These are phyloP conservation scores for Ascidia mentula DNA, from an alignment of 23 tunicate species.

Conservation along the genomic window DNA sequence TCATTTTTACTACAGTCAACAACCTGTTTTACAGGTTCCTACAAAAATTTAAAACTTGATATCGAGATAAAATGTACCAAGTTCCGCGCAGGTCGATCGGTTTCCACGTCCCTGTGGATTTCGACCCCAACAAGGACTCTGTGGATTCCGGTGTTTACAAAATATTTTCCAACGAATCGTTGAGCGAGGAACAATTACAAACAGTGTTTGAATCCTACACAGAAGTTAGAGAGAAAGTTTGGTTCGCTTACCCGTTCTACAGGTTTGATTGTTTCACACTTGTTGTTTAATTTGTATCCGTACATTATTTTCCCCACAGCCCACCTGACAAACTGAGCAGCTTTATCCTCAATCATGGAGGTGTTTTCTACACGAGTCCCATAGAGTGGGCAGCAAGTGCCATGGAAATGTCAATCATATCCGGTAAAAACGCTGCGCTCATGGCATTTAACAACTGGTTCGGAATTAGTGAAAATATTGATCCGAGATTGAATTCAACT, in stretches of 20 bases:
- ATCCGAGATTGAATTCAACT: not conserved
- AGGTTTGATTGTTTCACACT: constrained; percentile 29
- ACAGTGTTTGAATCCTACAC: constrained; percentile 45
- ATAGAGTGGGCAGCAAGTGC: constrained; percentile 91
- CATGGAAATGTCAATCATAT: constrained; percentile 83
- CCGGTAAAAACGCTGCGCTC: constrained; percentile 78
- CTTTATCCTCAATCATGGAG: constrained; percentile 58
- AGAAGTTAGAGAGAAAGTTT: constrained; percentile 32
- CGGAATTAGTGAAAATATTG: constrained; percentile 32
- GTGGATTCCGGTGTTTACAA: constrained; percentile 52
- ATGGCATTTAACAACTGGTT: constrained; percentile 84
- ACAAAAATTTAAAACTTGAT: not conserved
- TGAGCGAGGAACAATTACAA: constrained; percentile 50
- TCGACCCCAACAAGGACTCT: constrained; percentile 33
- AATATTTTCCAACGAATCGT: constrained; percentile 60
- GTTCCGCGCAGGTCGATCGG: constrained; percentile 49
- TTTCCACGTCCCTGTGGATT: constrained; percentile 60
- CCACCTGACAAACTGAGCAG: constrained; percentile 64
- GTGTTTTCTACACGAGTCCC: constrained; percentile 80
- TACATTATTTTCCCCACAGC: constrained; percentile 26
- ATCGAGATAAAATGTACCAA: not conserved
- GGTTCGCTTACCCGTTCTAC: constrained; percentile 78
- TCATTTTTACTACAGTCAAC: constrained; percentile 16
- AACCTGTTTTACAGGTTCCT: constrained; percentile 58
- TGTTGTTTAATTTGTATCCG: not conserved